Evolutionary conservation across 1,140 invertebrate species (phyloP), one percentile per base, ranked within the genome.

Genomic region (Pogonomyrmex barbatus): DNA sequence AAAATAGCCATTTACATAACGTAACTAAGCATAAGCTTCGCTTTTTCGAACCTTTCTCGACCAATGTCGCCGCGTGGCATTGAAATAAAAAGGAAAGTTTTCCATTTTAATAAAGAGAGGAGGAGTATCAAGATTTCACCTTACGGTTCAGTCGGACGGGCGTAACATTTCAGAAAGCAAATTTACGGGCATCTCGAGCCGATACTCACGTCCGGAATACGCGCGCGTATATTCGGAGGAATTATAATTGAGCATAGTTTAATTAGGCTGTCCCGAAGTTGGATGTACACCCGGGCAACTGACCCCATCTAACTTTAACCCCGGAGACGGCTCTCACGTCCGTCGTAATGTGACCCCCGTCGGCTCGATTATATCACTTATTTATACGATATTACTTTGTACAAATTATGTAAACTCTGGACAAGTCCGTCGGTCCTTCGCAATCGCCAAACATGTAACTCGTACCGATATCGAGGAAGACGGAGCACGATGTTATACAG

Each of bases 301-400:
- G 86, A 89, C 76, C 65, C 88, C 73, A 89, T 89, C 88, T 89
- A 89, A 89, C 88, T 89, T 89, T 45, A 54, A n/a, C 3, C 65
- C 5, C 67, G 62, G 33, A n/a, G 76, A 75, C 56, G 78, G 79
- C 71, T 62, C 71, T 62, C 88, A 78, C 75, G 79, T 62, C 68
- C 68, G 54, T 62, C 79, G 68, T 58, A 83, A 60, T 14, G 45
- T 45, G 42, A 10, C 54, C 58, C 65, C 42, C 52, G 42, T 47
- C 68, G 68, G 33, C 68, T 56, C 54, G 30, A 75, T 83, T 83
- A 24, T 73, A 82, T 82, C 67, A 75, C 45, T 83, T 83, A 83
- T 83, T 83, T 83, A 83, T 75, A 24, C 68, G 54, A 83, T 50
- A 75, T 75, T 83, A 73, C 68, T 75, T 45, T 47, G n/a, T n/a